These are phyloP conservation scores for Cantharis rustica DNA, from an alignment of 2,888 invertebrate species.

Conservation along the genomic window DNA sequence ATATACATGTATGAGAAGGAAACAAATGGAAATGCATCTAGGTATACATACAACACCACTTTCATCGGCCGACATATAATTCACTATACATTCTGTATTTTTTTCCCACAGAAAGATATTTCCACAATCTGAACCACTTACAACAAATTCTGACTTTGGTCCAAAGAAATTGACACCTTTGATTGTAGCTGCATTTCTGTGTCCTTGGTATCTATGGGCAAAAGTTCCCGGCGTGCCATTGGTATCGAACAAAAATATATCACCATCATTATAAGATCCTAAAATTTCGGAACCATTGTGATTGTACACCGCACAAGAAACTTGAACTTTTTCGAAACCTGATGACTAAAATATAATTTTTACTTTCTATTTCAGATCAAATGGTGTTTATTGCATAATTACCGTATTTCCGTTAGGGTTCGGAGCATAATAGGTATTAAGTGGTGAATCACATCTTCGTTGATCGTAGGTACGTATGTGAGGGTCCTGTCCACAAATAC, in stretches of 20 bases:
- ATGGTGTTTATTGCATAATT: background rate
- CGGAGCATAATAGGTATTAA: slow-evolving; percentile 46
- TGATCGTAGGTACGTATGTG: slow-evolving; percentile 78
- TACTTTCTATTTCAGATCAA: background rate
- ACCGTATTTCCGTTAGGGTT: slow-evolving; percentile 10
- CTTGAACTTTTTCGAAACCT: slow-evolving; percentile 58
- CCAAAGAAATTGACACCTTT: slow-evolving; percentile 96
- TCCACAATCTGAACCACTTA: slow-evolving; percentile 94
- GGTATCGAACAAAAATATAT: slow-evolving; percentile 86
- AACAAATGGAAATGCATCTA: background rate
- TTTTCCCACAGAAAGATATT: slow-evolving; percentile 90
- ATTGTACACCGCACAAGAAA: slow-evolving; percentile 91
- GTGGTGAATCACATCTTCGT: slow-evolving; percentile 56
- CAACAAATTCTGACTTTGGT: slow-evolving; percentile 84
- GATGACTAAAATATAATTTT: background rate
- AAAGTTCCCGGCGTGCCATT: slow-evolving; percentile 59
- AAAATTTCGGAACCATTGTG: slow-evolving; percentile 89
- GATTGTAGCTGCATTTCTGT: slow-evolving; percentile 74
- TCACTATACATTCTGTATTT: slow-evolving; percentile 84
- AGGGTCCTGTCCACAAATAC: slow-evolving; percentile 82
- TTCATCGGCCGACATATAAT: slow-evolving; percentile 81
- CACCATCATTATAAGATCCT: slow-evolving; percentile 93
- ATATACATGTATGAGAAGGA: slow-evolving; percentile 22
- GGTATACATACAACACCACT: slow-evolving; percentile 76
- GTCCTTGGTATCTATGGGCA: slow-evolving; percentile 63